Evolutionary conservation across 2,113 vertebrate species (phyloP).

Genomic region (Equus przewalskii): DNA sequence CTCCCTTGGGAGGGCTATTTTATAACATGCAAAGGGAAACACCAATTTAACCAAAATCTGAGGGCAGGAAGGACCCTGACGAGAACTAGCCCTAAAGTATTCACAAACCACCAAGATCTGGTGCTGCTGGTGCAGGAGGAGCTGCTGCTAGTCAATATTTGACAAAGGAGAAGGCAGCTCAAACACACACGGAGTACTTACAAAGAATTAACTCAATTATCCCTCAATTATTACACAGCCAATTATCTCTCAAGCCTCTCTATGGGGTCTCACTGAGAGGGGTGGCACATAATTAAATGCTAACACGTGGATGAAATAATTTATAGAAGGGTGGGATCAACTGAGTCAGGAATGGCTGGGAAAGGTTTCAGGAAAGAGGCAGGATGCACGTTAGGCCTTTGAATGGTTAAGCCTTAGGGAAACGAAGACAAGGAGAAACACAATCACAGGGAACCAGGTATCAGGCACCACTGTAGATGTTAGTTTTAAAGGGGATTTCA

Average conservation of each 20-base stretch:
- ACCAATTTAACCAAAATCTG: not conserved
- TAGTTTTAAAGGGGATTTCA: not conserved
- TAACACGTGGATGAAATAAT: not conserved
- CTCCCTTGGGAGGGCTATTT: not conserved
- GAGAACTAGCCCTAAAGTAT: not conserved
- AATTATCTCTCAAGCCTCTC: not conserved
- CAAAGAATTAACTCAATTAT: not conserved
- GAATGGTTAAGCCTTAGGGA: not conserved
- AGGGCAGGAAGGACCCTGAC: not conserved
- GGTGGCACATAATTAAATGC: not conserved
- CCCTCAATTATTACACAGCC: not conserved
- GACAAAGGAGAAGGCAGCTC: not conserved
- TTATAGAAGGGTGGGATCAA: not conserved
- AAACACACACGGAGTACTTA: not conserved
- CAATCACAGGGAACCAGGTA: not conserved
- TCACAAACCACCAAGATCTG: not conserved
- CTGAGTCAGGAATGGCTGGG: not conserved
- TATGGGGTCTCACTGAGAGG: not conserved
- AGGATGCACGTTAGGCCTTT: not conserved
- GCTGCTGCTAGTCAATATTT: not conserved
- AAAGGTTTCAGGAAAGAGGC: not conserved
- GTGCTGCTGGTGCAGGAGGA: not conserved
- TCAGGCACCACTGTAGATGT: not conserved
- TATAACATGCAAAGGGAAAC: not conserved
- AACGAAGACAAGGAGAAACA: not conserved